These are phyloP conservation scores for Oscheius onirici DNA, from an alignment of 2,888 invertebrate genomes.

Conservation along the genomic window DNA sequence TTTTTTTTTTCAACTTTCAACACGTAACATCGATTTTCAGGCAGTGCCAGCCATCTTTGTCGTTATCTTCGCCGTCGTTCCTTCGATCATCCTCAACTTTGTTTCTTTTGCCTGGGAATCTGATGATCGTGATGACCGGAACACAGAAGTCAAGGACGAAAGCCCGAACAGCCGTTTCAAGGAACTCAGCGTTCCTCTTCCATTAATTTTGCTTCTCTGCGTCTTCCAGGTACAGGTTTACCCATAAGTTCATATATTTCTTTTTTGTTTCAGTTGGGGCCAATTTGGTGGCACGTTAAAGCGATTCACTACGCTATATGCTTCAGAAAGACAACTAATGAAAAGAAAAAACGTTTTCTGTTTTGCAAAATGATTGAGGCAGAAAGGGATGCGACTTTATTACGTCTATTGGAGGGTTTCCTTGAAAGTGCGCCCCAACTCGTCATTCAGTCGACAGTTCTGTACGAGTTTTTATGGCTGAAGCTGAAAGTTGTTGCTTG, in stretches of 20 bases:
- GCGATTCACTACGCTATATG: constrained; percentile 44
- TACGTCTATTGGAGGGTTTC: constrained; percentile 56
- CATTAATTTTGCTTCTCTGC: neutral
- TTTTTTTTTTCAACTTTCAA: too few species aligned
- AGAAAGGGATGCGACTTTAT: constrained; percentile 60
- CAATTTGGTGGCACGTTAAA: constrained; percentile 55
- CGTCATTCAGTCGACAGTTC: constrained; percentile 47
- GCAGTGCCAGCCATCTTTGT: constrained; percentile 35
- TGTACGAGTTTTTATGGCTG: constrained; percentile 13
- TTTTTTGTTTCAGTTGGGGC: constrained; percentile 53
- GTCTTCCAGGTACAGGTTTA: neutral
- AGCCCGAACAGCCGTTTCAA: neutral
- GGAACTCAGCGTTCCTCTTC: constrained; percentile 29
- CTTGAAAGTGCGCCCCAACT: constrained; percentile 64
- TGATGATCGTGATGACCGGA: constrained; percentile 35
- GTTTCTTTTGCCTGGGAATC: constrained; percentile 52
- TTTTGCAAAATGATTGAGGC: constrained; percentile 58
- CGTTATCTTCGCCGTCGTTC: constrained; percentile 42
- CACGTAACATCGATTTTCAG: too few species aligned
- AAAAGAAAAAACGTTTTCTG: constrained; percentile 33
- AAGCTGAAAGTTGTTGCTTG: neutral
- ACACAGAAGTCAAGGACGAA: neutral
- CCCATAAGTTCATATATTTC: too few species aligned
- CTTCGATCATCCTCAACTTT: constrained; percentile 54
- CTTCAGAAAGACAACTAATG: constrained; percentile 24